Evolutionary conservation across 1,140 invertebrate species (phyloP).

Genomic region (Atta cephalotes): DNA sequence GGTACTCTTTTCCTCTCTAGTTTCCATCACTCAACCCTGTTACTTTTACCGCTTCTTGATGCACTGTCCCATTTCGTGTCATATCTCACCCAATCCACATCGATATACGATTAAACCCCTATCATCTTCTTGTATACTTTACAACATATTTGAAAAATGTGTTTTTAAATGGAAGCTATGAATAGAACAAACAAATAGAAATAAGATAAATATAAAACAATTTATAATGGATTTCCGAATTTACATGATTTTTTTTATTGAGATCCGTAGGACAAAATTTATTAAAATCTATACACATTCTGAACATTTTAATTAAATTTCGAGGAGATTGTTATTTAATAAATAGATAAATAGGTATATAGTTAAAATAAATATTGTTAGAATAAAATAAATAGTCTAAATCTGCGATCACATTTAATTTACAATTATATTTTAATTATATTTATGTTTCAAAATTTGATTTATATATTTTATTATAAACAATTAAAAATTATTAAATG

Average conservation of each 20-base stretch:
- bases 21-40: constrained; percentile 48
- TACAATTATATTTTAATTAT: neutral
- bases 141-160: constrained; percentile 43
- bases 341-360: neutral
- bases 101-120: constrained; percentile 46
- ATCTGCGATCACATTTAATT: constrained; percentile 8
- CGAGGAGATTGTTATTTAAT: neutral
- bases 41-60: constrained; percentile 49
- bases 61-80: constrained; percentile 49
- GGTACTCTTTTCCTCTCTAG: constrained; percentile 28
- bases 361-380: neutral
- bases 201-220: neutral
- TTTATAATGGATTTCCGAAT: neutral
- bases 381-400: neutral
- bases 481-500: neutral
- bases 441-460: neutral
- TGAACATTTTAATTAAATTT: constrained; percentile 4
- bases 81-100: constrained; percentile 55
- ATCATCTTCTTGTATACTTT: constrained; percentile 49
- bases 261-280: neutral
- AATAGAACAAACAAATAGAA: neutral
- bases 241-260: neutral
- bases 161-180: neutral
- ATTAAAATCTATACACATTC: neutral
- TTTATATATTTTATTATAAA: neutral